Conservation (phyloP, 2,797 vertebrate genomes). For the Artibeus jamaicensis region DNA sequence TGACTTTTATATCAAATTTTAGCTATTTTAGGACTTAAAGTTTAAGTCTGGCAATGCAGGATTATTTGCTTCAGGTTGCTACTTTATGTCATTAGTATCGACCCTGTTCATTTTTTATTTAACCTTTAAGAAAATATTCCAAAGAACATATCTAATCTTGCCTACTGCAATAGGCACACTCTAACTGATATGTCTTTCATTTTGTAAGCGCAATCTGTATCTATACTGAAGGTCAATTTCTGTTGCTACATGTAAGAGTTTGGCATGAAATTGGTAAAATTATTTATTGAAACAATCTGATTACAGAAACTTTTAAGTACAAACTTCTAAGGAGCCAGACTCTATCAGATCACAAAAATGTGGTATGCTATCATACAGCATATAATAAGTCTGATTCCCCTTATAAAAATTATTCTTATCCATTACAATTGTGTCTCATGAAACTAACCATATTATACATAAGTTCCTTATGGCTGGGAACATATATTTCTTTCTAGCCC, state of each 20-base stretch:
- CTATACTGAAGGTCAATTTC: neutral
- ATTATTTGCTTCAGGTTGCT: slow-evolving; percentile 18
- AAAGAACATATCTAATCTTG: slow-evolving; percentile 25
- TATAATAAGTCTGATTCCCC: slow-evolving; percentile 17
- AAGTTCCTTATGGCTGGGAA: neutral
- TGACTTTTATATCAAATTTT: slow-evolving; percentile 25
- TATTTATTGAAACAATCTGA: slow-evolving; percentile 22
- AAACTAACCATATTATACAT: neutral
- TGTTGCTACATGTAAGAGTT: neutral
- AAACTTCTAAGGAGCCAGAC: neutral
- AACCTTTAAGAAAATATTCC: slow-evolving; percentile 26
- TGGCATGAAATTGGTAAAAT: neutral
- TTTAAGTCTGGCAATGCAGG: neutral
- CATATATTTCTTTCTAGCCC: neutral
- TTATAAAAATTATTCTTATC: slow-evolving; percentile 28
- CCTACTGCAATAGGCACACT: neutral
- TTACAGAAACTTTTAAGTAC: neutral
- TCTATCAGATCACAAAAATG: neutral
- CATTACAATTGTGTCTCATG: neutral
- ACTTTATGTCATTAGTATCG: slow-evolving; percentile 20
- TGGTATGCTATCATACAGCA: neutral
- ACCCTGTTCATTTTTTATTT: slow-evolving; percentile 15
- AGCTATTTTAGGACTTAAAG: neutral
- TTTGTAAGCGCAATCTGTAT: slow-evolving; percentile 17
- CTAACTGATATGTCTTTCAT: neutral